Evolutionary conservation across 2,797 vertebrate species (phyloP).

Genomic region (Eulemur rubriventer): DNA sequence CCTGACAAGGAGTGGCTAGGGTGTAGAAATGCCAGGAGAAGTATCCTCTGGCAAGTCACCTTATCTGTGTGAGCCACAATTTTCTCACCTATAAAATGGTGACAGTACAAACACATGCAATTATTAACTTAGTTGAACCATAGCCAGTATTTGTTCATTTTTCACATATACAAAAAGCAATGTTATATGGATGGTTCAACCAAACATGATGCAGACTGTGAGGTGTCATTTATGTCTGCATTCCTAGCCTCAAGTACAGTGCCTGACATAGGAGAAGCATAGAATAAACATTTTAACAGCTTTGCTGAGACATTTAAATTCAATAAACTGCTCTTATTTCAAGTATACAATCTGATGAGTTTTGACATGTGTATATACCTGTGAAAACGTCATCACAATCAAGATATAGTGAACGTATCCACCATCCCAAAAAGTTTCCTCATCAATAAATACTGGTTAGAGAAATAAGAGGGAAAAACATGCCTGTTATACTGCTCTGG

Average conservation of each 20-base stretch:
- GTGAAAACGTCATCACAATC: neutral
- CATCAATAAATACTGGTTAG: conserved; percentile 4
- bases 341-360: neutral
- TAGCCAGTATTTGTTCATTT: neutral
- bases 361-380: neutral
- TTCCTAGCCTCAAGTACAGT: neutral
- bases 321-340: neutral
- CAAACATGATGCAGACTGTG: neutral
- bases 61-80: neutral
- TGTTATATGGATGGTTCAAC: neutral
- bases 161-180: neutral
- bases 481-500: neutral
- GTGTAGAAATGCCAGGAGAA: neutral
- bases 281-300: neutral
- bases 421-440: neutral
- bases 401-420: neutral
- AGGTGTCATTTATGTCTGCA: neutral
- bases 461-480: neutral
- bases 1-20: neutral
- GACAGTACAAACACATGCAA: neutral
- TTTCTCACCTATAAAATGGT: neutral
- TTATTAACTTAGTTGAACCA: neutral
- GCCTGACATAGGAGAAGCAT: neutral
- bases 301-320: neutral
- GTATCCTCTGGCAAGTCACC: neutral